Evolutionary conservation across 2,797 vertebrate species (phyloP).

Genomic region (Setipinna tenuifilis): DNA sequence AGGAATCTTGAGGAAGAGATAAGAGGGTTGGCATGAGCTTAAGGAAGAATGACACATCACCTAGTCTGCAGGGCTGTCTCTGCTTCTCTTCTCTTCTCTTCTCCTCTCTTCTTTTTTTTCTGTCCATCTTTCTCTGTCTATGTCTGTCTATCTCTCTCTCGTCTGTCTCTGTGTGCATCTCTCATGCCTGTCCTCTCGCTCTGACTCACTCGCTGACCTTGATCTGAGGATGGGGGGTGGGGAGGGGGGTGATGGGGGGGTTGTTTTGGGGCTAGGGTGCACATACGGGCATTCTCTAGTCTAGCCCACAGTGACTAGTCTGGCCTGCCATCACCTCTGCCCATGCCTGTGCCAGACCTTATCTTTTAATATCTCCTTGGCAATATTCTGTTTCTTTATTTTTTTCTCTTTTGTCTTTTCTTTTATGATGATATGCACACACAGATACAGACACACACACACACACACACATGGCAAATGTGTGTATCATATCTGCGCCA

Average conservation of each 20-base stretch:
- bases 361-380: background rate
- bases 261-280: too few relatives aligned
- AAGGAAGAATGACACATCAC: constrained; percentile 1
- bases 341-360: background rate
- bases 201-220: constrained; percentile 17
- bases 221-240: background rate
- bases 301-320: background rate
- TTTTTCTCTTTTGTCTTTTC: background rate
- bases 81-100: background rate
- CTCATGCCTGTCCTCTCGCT: background rate
- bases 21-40: background rate
- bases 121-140: background rate
- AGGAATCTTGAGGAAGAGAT: background rate
- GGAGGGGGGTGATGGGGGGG: background rate
- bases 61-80: constrained; percentile 10
- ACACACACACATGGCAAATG: background rate
- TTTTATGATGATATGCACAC: background rate
- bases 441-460: background rate
- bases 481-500: too few relatives aligned
- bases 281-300: constrained; percentile 10
- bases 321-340: background rate
- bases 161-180: background rate
- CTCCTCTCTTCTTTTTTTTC: background rate
- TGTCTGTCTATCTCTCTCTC: background rate
- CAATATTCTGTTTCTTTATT: background rate